These are phyloP conservation scores for Pandemis cinnamomeana DNA, from an alignment of 2,888 invertebrate genomes.

Conservation along the genomic window DNA sequence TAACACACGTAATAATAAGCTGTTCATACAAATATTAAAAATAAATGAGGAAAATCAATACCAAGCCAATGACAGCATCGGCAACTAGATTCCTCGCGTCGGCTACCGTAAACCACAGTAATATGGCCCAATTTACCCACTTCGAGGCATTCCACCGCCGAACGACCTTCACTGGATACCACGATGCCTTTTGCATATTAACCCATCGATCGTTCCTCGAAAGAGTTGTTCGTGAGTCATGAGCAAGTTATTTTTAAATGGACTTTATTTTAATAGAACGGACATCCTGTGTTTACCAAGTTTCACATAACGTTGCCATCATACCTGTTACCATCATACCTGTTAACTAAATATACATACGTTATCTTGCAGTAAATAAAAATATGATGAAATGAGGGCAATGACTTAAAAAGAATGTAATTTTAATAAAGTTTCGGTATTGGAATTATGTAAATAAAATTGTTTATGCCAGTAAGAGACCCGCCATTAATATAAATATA, in stretches of 20 bases:
- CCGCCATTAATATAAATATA: background rate
- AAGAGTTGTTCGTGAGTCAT: conserved; percentile 51
- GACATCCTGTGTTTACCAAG: conserved; percentile 24
- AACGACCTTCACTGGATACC: conserved; percentile 71
- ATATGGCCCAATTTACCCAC: conserved; percentile 67
- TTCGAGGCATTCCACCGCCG: conserved; percentile 59
- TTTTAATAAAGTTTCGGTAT: background rate
- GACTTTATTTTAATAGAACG: conserved; percentile 33
- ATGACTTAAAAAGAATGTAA: background rate
- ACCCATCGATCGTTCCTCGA: conserved; percentile 66
- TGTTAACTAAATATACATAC: too few species aligned
- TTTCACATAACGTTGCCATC: conserved; percentile 8
- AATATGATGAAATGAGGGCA: too few species aligned
- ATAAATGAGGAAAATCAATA: conserved; percentile 31
- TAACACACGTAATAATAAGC: background rate
- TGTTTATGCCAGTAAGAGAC: background rate
- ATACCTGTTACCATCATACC: background rate
- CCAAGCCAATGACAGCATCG: conserved; percentile 30
- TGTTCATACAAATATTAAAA: conserved; percentile 10
- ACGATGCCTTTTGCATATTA: conserved; percentile 69
- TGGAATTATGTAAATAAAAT: background rate
- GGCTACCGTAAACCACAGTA: conserved; percentile 45
- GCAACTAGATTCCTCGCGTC: conserved; percentile 24
- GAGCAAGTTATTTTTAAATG: conserved; percentile 48
- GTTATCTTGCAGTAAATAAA: background rate